Evolutionary conservation across 1,140 invertebrate species (phyloP), one percentile per base, ranked within the genome.

Genomic region (Eriosoma lanigerum): DNA sequence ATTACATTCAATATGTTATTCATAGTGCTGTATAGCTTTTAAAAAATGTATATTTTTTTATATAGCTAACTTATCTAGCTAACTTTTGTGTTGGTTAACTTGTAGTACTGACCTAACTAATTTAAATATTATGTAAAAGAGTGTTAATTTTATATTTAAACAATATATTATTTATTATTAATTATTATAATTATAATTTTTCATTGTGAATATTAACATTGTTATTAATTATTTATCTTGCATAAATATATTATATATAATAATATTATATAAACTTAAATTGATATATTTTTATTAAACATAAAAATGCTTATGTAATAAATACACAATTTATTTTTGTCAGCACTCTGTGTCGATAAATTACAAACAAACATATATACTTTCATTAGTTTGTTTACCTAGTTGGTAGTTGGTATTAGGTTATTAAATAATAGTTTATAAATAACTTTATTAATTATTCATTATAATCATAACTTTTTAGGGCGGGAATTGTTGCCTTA

Each of bases 221-320:
- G 72, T 76, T 76, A 58, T 76, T 76, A 56, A 44, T 58, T 72
- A 72, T 50, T 72, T 72, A 76, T 56, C n/a, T 21, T 76, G 24
- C 21, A 76, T 24, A 58, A 6, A 38, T 72, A 72, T n/a, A 26
- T n/a, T 46, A 70, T 24, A 24, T 26, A 26, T 70, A 44, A 19
- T 24, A 24, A 17, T 24, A 48, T 70, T 3, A 52, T 66, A 24
- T 66, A 66, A 46, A 38, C 19, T 13, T 68, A 68, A 46, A 44
- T 46, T 5, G 46, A 64, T 64, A 29, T 64, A 44, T 64, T 62
- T 32, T 62, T 1, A 62, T 62, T 64, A n/a, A 64, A 64, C 62
- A 38, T 21, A 44, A 12, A 64, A 38, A 64, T 10, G 32, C 32
- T 44, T 64, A 38, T 64, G 19, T 62, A 29, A 62, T 15, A 10